phyloP scores from a whole-genome alignment of 2,113 vertebrate species.

The Neogobius melanostomus region DNA sequence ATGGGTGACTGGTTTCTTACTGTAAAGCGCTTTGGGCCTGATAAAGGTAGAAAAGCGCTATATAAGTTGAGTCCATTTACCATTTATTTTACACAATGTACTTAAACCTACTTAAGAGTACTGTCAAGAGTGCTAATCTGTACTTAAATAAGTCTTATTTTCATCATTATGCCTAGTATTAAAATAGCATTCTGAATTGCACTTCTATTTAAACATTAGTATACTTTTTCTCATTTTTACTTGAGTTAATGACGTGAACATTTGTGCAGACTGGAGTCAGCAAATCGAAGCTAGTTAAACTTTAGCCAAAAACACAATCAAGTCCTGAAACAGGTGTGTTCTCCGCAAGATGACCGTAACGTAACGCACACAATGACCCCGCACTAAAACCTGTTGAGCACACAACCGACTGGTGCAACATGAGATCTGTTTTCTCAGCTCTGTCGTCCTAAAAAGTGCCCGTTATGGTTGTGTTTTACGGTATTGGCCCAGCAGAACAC shows the following conservation, averaged over 20 bases:
- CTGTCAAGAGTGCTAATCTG: too few relatives aligned
- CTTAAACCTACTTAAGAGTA: too few relatives aligned
- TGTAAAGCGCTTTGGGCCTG: too few relatives aligned
- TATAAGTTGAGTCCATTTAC: too few relatives aligned
- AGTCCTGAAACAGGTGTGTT: slow-evolving; percentile 61
- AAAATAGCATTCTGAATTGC: too few relatives aligned
- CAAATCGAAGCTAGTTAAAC: slow-evolving; percentile 20
- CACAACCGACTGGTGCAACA: slow-evolving; percentile 36
- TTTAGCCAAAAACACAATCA: slow-evolving; percentile 53
- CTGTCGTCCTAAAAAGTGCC: slow-evolving; percentile 36
- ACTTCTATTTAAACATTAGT: not conserved
- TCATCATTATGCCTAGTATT: too few relatives aligned
- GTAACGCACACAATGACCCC: slow-evolving; percentile 19
- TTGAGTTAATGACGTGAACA: not conserved
- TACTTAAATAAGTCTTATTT: too few relatives aligned
- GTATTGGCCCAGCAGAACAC: not conserved
- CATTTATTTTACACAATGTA: too few relatives aligned
- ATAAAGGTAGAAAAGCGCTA: too few relatives aligned
- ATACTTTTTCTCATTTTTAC: not conserved
- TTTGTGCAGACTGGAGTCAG: not conserved
- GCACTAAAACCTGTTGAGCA: slow-evolving; percentile 28
- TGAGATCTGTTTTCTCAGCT: slow-evolving; percentile 38
- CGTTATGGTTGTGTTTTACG: not conserved
- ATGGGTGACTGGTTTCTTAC: too few relatives aligned
- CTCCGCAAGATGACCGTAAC: slow-evolving; percentile 48